Percentiles rank a stretch among this genome's conserved stretches.
Conservation (phyloP, 2,888 invertebrate species). For the Eupithecia dodoneata region DNA sequence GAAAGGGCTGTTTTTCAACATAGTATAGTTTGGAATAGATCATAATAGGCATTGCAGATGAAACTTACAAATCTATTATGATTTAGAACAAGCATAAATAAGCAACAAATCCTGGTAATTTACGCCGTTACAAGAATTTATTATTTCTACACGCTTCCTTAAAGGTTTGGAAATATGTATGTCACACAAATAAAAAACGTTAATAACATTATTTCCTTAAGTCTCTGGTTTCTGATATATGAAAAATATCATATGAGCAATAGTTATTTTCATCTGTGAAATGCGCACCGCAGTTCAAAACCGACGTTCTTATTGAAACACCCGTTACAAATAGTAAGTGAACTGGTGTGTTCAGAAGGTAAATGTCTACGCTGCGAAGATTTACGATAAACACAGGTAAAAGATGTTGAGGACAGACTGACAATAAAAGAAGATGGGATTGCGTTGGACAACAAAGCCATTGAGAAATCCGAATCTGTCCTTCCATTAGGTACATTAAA, state of each 20-base stretch:
- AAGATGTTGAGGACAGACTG: neutral
- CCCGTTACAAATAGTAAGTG: neutral
- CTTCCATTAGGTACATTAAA: neutral
- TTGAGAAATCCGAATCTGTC: neutral
- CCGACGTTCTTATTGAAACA: too few relatives aligned
- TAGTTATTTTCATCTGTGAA: too few relatives aligned
- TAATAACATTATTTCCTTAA: too few relatives aligned
- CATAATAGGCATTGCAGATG: neutral
- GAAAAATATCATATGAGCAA: too few relatives aligned
- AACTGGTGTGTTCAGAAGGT: neutral
- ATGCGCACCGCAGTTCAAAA: too few relatives aligned
- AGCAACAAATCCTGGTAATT: too few relatives aligned
- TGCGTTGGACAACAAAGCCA: neutral
- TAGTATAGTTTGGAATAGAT: neutral
- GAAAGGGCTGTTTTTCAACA: neutral
- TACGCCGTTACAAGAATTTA: too few relatives aligned
- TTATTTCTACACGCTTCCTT: too few relatives aligned
- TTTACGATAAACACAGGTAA: neutral
- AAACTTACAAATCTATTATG: neutral
- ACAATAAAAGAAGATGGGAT: neutral
- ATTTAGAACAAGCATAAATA: neutral
- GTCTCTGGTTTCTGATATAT: too few relatives aligned
- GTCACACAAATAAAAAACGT: too few relatives aligned
- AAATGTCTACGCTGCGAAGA: neutral
- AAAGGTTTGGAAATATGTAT: too few relatives aligned